phyloP scores from a whole-genome alignment of 2,888 invertebrate genomes.

The Choristoneura rosaceana region DNA sequence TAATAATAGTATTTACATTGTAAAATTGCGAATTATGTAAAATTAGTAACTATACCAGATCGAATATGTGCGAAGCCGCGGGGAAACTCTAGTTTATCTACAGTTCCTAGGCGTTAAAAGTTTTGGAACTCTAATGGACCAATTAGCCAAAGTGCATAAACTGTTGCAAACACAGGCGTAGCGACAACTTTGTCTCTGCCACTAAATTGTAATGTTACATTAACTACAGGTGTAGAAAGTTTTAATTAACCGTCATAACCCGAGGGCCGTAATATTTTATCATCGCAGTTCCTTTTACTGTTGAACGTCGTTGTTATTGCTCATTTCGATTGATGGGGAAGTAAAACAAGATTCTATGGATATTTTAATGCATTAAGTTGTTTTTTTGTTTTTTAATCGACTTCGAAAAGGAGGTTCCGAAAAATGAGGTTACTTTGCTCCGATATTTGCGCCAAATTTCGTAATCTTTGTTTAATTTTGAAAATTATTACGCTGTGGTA shows the following conservation, averaged over 20 bases:
- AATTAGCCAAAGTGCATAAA: not conserved
- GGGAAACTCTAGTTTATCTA: too few species aligned
- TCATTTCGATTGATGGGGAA: slow-evolving; percentile 4
- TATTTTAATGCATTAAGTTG: not conserved
- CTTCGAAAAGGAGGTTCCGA: too few species aligned
- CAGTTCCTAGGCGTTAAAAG: not conserved
- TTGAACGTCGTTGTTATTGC: not conserved
- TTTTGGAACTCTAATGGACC: not conserved
- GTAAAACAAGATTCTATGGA: not conserved
- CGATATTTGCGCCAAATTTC: too few species aligned
- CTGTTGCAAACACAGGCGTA: not conserved
- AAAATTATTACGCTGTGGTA: too few species aligned
- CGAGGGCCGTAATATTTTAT: slow-evolving; percentile 6
- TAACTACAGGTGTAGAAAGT: slow-evolving; percentile 21
- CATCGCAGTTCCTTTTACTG: slow-evolving; percentile 10
- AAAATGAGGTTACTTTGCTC: too few species aligned
- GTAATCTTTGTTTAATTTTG: too few species aligned
- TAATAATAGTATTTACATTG: too few species aligned
- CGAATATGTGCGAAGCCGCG: too few species aligned
- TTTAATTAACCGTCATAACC: slow-evolving; percentile 31
- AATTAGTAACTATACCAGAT: too few species aligned
- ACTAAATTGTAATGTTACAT: not conserved
- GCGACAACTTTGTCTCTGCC: slow-evolving; percentile 21
- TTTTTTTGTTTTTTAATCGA: not conserved
- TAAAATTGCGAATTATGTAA: too few species aligned